Conservation (phyloP, 2,888 invertebrate species). For the Rhynchonema sp. region DNA sequence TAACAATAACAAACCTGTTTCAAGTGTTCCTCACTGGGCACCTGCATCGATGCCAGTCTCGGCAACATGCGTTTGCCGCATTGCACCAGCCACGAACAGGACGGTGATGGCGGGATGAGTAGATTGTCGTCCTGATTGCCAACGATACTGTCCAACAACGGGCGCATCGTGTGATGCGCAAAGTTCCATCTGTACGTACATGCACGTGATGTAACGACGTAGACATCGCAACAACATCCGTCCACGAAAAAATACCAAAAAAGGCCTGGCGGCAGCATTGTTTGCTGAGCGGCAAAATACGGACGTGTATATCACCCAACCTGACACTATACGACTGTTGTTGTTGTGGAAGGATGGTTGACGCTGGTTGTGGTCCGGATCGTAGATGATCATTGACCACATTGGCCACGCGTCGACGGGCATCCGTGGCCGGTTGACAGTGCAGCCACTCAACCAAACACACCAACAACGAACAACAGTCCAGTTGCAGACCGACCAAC, state of each 20-base stretch:
- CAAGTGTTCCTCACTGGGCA: neutral
- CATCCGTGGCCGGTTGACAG: neutral
- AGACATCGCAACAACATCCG: too few species aligned
- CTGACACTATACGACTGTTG: neutral
- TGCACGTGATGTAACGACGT: too few species aligned
- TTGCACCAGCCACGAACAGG: slow-evolving; percentile 12
- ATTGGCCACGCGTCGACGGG: neutral
- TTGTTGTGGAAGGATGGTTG: neutral
- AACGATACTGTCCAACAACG: neutral
- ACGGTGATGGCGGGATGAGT: neutral
- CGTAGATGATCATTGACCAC: neutral
- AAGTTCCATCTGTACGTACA: neutral
- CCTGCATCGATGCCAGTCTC: neutral
- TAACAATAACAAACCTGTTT: neutral
- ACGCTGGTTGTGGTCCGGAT: neutral
- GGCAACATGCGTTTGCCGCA: slow-evolving; percentile 11
- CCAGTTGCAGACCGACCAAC: neutral
- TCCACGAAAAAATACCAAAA: too few species aligned
- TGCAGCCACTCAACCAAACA: slow-evolving; percentile 15
- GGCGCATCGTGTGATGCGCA: neutral
- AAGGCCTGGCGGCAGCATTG: too few species aligned
- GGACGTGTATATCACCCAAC: too few species aligned
- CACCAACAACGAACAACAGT: slow-evolving; percentile 10
- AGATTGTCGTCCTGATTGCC: neutral
- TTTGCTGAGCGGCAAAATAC: too few species aligned